These are phyloP conservation scores for Caenorhabditis angaria DNA, from an alignment of 2,888 invertebrate species.

Conservation along the genomic window DNA sequence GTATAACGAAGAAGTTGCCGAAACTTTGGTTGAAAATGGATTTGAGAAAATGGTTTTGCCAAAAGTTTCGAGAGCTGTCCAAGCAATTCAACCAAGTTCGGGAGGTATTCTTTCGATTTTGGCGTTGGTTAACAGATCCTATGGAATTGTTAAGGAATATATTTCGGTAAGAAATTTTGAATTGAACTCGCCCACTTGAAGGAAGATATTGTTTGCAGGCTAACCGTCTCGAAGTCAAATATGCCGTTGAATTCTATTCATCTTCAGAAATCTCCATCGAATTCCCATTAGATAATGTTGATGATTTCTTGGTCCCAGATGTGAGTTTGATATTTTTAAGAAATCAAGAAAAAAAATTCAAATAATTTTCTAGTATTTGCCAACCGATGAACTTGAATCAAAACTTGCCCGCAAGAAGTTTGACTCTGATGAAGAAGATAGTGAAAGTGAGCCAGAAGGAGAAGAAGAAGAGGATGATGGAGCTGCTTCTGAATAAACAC, in stretches of 20 bases:
- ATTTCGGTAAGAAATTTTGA: slow-evolving; percentile 29
- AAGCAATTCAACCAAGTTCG: slow-evolving; percentile 45
- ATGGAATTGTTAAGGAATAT: slow-evolving; percentile 49
- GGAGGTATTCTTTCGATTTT: slow-evolving; percentile 49
- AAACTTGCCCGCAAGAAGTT: slow-evolving; percentile 55
- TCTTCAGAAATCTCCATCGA: slow-evolving; percentile 48
- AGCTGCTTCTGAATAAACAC: not conserved
- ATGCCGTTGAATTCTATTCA: slow-evolving; percentile 54
- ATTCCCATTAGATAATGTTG: slow-evolving; percentile 59
- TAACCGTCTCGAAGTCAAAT: slow-evolving; percentile 42
- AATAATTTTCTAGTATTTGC: slow-evolving; percentile 45
- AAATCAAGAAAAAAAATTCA: not conserved
- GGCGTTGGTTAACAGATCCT: slow-evolving; percentile 50
- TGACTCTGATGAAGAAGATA: slow-evolving; percentile 60
- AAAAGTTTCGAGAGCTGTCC: slow-evolving; percentile 51
- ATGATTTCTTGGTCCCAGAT: slow-evolving; percentile 64
- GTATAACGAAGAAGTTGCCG: slow-evolving; percentile 49
- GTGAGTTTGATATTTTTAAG: slow-evolving; percentile 26
- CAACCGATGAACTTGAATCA: slow-evolving; percentile 47
- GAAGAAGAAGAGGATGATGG: slow-evolving; percentile 25
- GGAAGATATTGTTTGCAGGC: slow-evolving; percentile 11
- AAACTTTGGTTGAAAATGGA: slow-evolving; percentile 53
- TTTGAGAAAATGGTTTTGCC: slow-evolving; percentile 61
- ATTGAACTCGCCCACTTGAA: not conserved
- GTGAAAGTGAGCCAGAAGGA: slow-evolving; percentile 55